phyloP scores from a whole-genome alignment of 2,888 invertebrate species.

The Phalera bucephala region DNA sequence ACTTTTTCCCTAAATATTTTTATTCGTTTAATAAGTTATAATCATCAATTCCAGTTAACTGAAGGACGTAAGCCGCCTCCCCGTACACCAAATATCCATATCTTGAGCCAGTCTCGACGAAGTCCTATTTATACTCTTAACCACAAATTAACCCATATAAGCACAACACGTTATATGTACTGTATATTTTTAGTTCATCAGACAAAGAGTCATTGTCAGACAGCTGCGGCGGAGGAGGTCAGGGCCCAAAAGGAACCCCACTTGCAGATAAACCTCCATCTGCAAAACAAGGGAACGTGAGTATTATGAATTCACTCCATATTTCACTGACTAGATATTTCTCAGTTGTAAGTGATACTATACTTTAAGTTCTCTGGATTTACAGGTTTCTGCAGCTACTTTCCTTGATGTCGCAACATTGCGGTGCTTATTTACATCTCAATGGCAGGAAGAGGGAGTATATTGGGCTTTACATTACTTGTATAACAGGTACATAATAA shows the following conservation, averaged over 20 bases:
- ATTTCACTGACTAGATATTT: no score
- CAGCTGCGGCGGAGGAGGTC: slow-evolving; percentile 68
- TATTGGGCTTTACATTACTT: slow-evolving; percentile 98
- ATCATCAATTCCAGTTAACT: no score
- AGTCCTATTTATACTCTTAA: no score
- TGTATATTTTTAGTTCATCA: slow-evolving; percentile 83
- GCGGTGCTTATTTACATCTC: slow-evolving; percentile 96
- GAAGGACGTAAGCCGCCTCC: no score
- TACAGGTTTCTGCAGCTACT: slow-evolving; percentile 92
- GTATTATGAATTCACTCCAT: slow-evolving; percentile 16
- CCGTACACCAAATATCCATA: no score
- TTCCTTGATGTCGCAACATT: slow-evolving; percentile 98
- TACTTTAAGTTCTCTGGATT: no score
- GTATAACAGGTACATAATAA: slow-evolving; percentile 88
- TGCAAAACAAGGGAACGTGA: slow-evolving; percentile 64
- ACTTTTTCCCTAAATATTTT: no score
- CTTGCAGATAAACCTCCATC: slow-evolving; percentile 56
- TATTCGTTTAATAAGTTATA: no score
- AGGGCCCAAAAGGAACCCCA: slow-evolving; percentile 60
- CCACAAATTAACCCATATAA: no score
- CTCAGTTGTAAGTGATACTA: no score
- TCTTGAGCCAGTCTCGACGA: no score
- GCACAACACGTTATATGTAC: no score
- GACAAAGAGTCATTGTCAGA: slow-evolving; percentile 90
- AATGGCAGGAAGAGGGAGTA: slow-evolving; percentile 99